Conservation (phyloP, 2,797 vertebrate genomes). For the Tadarida brasiliensis region DNA sequence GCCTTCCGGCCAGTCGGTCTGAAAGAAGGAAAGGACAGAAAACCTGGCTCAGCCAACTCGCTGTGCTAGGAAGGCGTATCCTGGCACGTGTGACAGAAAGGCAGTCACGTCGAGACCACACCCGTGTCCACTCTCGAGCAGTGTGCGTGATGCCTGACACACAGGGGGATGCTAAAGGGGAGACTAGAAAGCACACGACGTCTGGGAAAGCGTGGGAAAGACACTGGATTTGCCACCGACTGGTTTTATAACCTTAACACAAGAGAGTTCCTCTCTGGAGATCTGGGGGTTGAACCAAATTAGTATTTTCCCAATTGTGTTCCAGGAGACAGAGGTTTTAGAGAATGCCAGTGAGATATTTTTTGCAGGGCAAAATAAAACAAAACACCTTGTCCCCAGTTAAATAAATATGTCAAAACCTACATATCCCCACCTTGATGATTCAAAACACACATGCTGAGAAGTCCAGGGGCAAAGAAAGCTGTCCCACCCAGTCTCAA, state of each 20-base stretch:
- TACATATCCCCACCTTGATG: neutral
- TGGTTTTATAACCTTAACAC: neutral
- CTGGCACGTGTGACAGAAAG: neutral
- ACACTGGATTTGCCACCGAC: neutral
- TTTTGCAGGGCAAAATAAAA: neutral
- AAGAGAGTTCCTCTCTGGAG: neutral
- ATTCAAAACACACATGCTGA: neutral
- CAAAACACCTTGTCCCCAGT: neutral
- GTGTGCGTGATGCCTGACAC: neutral
- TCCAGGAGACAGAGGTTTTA: neutral
- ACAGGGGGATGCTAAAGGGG: neutral
- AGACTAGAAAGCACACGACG: neutral
- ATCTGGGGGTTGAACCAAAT: neutral
- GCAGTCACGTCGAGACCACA: rapidly evolving
- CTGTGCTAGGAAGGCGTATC: neutral
- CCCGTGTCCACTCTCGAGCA: rapidly evolving
- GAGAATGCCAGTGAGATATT: neutral
- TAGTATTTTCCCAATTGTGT: neutral
- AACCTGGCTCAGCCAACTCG: neutral
- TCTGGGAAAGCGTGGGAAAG: neutral
- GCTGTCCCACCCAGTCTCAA: neutral
- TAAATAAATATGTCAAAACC: neutral
- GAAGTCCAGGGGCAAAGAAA: neutral
- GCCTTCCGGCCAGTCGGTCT: slow-evolving; percentile 92
- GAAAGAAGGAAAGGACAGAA: slow-evolving; percentile 70